A percentile compares a stretch with the other conserved stretches of the same genome.
phyloP scores from a whole-genome alignment of 1,140 invertebrate genomes.

The Diploscapter pachys region DNA sequence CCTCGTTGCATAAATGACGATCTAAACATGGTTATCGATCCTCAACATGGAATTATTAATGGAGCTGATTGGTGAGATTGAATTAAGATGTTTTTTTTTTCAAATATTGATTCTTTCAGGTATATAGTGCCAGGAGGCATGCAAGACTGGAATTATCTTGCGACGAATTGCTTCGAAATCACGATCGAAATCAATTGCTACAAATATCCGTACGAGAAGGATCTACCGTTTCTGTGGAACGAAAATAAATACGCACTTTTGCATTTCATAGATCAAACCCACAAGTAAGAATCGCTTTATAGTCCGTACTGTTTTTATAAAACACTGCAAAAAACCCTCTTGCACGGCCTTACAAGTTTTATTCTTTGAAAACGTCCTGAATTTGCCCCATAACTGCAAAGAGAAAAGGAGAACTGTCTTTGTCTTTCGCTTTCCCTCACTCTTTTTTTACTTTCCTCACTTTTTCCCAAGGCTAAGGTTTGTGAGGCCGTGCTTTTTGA shows the following conservation, averaged over 20 bases:
- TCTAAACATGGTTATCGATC: slow-evolving; percentile 50
- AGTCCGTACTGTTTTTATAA: not conserved
- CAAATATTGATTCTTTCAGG: not conserved
- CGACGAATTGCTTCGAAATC: slow-evolving; percentile 81
- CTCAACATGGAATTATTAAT: slow-evolving; percentile 61
- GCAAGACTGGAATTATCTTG: slow-evolving; percentile 95
- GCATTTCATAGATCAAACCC: slow-evolving; percentile 78
- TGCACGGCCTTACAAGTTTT: not conserved
- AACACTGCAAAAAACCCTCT: not conserved
- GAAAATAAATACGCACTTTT: slow-evolving; percentile 82
- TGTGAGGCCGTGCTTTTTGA: too few species aligned
- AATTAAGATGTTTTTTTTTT: not conserved
- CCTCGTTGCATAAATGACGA: slow-evolving; percentile 37
- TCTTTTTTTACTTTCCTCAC: too few species aligned
- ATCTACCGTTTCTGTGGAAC: slow-evolving; percentile 78
- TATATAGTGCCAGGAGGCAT: slow-evolving; percentile 70
- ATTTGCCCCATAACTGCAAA: too few species aligned
- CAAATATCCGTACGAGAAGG: slow-evolving; percentile 76
- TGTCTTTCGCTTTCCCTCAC: too few species aligned
- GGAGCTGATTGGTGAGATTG: slow-evolving; percentile 59
- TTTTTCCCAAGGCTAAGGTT: too few species aligned
- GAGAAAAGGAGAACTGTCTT: too few species aligned
- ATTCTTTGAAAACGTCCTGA: too few species aligned
- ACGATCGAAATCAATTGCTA: slow-evolving; percentile 83
- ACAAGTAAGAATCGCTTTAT: slow-evolving; percentile 64